Evolutionary conservation across 23 tunicate species (phyloP).

Genomic region (Botrylloides violaceus): DNA sequence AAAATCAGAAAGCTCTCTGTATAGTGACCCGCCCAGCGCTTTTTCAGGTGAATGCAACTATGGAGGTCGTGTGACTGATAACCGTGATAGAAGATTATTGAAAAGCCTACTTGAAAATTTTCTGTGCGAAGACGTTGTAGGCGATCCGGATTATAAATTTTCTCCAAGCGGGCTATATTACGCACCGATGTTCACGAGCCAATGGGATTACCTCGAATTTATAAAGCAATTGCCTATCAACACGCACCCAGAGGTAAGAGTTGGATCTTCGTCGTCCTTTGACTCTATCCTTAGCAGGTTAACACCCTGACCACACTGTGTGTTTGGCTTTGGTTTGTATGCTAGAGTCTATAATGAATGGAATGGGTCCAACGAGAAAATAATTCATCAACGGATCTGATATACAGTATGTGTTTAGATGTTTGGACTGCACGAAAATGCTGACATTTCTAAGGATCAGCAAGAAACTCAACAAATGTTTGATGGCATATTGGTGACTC

Average conservation of each 20-base stretch:
- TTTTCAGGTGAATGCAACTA: slow-evolving; percentile 83
- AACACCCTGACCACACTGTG: no score
- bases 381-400: no score
- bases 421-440: slow-evolving; percentile 79
- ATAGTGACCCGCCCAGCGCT: no score
- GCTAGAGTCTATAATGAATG: no score
- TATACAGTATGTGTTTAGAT: slow-evolving; percentile 38
- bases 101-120: slow-evolving; percentile 54
- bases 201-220: slow-evolving; percentile 45
- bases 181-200: slow-evolving; percentile 35
- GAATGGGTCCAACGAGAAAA: no score
- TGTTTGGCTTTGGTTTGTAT: no score
- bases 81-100: slow-evolving; percentile 64
- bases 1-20: no score
- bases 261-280: background rate
- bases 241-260: slow-evolving; percentile 78
- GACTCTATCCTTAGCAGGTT: background rate
- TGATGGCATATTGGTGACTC: slow-evolving; percentile 71
- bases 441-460: slow-evolving; percentile 84
- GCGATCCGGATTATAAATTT: slow-evolving; percentile 42
- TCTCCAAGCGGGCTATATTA: slow-evolving; percentile 48
- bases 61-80: slow-evolving; percentile 85
- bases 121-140: slow-evolving; percentile 50
- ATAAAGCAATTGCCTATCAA: slow-evolving; percentile 58
- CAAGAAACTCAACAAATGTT: slow-evolving; percentile 88